Base-by-base conservation (phyloP, 2,888 invertebrate species). In the Acanthopleura granulata region DNA sequence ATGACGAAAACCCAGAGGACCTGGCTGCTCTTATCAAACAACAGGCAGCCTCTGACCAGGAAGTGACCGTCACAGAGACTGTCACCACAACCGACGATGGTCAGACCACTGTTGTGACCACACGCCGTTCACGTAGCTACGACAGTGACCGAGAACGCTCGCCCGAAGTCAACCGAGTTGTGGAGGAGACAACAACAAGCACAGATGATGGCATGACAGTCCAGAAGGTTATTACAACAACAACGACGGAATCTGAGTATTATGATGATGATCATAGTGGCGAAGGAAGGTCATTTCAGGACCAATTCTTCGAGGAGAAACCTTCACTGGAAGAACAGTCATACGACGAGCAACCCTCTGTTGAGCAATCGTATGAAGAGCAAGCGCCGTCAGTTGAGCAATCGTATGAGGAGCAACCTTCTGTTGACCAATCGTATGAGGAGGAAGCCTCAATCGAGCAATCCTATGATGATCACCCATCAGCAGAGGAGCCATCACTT, bases 271-370 rank as follows among this genome's bases (percentile, higher is more conserved):
- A 62, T 12, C 1, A 27, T 25, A 15, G 25, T 66, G 27, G 66
- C 14, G 66, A 22, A 16, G 66, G 14, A 27, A 22, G 29, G 22
- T 25, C 29, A 14, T 16, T 66, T 16, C 22, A 66, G 29, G 66
- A 27, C 16, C 27, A 27, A 16, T 66, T 25, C 25, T 66, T 12
- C 66, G 66, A 22, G 1, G 27, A 66, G 25, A 15, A 66, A 25
- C 62, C 62, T 18, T 62, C 62, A 15, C 66, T 66, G 22, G 66
- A 66, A 25, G 66, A 66, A 66, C 66, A 27, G 29, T 66, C 66
- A 6, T 66, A 66, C 29, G 25, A 66, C 18, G 27, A 27, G 25
- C 27, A 66, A 27, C 29, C 66, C 16, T 57, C 57, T 4, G n/a
- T 57, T 22, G 25, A 66, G 25, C 25, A 66, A 66, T 66, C 66